Evolutionary conservation across 2,888 invertebrate species (phyloP).

Genomic region (Hypselothyrea guttata): DNA sequence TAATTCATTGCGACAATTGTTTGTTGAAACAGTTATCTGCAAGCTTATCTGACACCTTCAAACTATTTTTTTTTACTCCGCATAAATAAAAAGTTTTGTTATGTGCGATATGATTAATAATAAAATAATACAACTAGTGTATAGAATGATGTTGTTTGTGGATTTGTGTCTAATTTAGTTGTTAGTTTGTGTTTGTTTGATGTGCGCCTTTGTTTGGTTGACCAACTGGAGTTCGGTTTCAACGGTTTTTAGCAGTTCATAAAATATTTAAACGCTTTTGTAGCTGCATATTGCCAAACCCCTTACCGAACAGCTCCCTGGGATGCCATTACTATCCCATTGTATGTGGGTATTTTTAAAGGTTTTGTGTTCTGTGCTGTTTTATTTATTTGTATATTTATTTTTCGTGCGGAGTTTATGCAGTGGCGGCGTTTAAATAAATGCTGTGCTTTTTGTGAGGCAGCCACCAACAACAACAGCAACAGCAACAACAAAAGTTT

Average conservation of each 20-base stretch:
- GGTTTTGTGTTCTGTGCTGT: constrained; percentile 8
- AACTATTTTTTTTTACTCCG: too few relatives aligned
- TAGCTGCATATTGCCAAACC: neutral
- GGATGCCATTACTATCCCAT: neutral
- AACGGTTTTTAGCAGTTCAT: constrained; percentile 36
- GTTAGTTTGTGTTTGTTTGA: constrained; percentile 21
- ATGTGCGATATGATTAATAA: too few relatives aligned
- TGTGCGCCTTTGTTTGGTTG: constrained; percentile 33
- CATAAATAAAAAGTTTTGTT: too few relatives aligned
- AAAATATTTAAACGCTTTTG: constrained; percentile 44
- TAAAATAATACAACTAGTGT: too few relatives aligned
- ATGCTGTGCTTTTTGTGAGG: constrained; percentile 42
- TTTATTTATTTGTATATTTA: too few relatives aligned
- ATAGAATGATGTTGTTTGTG: too few relatives aligned
- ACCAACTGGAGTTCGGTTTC: constrained; percentile 40
- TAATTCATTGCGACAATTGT: too few relatives aligned
- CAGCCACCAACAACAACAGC: constrained; percentile 4
- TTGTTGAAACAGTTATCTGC: too few relatives aligned
- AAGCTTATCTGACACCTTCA: too few relatives aligned
- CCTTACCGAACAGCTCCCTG: neutral
- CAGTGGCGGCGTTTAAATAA: constrained; percentile 46
- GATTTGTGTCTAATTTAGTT: constrained; percentile 12
- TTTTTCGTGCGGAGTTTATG: constrained; percentile 9
- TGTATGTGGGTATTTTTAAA: constrained; percentile 36
- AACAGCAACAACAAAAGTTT: constrained; percentile 30